These are phyloP conservation scores for Geopemphigus sp. DNA, from an alignment of 1,140 invertebrate species.

Conservation along the genomic window DNA sequence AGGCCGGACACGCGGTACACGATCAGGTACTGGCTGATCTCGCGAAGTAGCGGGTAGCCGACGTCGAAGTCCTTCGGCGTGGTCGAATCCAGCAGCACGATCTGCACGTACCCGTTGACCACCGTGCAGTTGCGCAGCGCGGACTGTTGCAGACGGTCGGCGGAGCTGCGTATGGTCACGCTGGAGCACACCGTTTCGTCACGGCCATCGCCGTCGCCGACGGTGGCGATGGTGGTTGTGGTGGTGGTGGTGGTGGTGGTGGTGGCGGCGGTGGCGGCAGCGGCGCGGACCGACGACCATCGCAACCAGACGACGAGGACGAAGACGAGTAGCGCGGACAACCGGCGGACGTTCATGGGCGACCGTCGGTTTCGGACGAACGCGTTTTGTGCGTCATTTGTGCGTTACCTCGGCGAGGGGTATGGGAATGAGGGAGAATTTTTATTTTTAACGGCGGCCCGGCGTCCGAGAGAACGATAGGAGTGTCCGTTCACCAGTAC, in stretches of 20 bases:
- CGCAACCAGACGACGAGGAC: no score
- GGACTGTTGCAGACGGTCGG: slow-evolving; percentile 60
- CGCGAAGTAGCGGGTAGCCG: slow-evolving; percentile 59
- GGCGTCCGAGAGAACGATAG: neutral
- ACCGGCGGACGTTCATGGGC: slow-evolving; percentile 10
- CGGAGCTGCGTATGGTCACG: slow-evolving; percentile 76
- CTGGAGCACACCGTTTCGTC: slow-evolving; percentile 64
- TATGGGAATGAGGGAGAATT: no score
- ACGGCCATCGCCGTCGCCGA: neutral
- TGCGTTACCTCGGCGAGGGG: no score
- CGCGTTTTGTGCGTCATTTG: neutral
- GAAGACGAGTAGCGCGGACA: neutral
- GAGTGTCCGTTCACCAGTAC: no score
- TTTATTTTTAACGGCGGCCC: no score
- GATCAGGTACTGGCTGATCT: slow-evolving; percentile 68
- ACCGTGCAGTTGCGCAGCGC: slow-evolving; percentile 75
- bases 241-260: no score
- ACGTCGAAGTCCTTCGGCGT: slow-evolving; percentile 43
- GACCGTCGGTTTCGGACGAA: neutral
- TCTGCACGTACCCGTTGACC: slow-evolving; percentile 80
- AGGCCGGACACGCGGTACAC: slow-evolving; percentile 75
- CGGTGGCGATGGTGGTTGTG: neutral
- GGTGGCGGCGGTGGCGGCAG: no score
- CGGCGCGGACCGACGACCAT: no score
- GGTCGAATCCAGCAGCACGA: slow-evolving; percentile 64